Evolutionary conservation across 2,113 vertebrate species (phyloP).

Genomic region (Columbina picui): DNA sequence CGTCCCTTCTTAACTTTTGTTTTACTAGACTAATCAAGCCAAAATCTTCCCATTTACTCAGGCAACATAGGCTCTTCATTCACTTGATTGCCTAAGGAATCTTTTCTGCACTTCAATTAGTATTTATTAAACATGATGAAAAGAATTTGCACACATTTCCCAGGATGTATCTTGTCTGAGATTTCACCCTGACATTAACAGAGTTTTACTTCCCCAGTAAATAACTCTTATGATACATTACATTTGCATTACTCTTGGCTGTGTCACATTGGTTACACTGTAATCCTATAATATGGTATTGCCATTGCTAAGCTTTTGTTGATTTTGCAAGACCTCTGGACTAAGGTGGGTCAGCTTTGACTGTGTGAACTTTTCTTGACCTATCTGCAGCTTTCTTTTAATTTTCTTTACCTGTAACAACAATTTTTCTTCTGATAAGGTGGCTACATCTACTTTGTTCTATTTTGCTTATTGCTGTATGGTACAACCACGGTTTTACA

Average conservation of each 20-base stretch:
- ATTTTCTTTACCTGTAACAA: background rate
- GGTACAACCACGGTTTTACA: background rate
- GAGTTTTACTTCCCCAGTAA: background rate
- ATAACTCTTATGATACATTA: background rate
- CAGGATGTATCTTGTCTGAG: background rate
- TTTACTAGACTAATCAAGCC: background rate
- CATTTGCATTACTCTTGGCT: background rate
- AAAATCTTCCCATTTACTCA: background rate
- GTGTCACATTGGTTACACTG: background rate
- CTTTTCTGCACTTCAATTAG: background rate
- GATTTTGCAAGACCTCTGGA: background rate
- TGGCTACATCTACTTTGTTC: background rate
- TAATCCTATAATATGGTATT: background rate
- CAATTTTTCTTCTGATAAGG: background rate
- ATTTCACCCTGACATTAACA: background rate
- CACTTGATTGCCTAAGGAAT: background rate
- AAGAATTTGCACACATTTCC: background rate
- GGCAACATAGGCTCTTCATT: background rate
- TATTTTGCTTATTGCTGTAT: background rate
- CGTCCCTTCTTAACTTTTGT: background rate
- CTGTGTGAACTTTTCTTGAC: background rate
- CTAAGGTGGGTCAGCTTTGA: background rate
- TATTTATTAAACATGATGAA: background rate
- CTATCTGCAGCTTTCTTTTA: background rate
- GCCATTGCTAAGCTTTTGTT: background rate